These are phyloP conservation scores for Sinopyrophorus schimmeli DNA, from an alignment of 2,888 invertebrate genomes.

Conservation along the genomic window DNA sequence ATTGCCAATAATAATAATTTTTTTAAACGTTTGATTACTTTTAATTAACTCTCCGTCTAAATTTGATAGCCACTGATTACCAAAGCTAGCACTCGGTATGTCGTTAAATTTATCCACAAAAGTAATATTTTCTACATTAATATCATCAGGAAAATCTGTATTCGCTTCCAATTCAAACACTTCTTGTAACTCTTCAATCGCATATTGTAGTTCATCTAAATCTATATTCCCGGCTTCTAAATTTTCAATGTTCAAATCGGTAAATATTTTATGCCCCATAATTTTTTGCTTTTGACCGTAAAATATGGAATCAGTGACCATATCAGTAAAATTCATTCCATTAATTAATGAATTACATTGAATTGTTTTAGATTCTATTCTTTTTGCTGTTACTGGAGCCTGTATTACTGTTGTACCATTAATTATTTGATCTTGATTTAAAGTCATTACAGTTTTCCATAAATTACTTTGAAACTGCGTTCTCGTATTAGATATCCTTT, in stretches of 20 bases:
- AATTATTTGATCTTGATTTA: slow-evolving; percentile 34
- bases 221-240: slow-evolving; percentile 37
- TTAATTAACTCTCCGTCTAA: slow-evolving; percentile 47
- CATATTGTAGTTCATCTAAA: slow-evolving; percentile 27
- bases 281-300: slow-evolving; percentile 32
- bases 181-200: slow-evolving; percentile 27
- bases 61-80: slow-evolving; percentile 51
- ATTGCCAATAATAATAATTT: slow-evolving; percentile 47
- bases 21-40: slow-evolving; percentile 43
- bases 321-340: slow-evolving; percentile 41
- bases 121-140: slow-evolving; percentile 51
- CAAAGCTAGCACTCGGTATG: slow-evolving; percentile 52
- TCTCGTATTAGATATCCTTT: slow-evolving; percentile 22
- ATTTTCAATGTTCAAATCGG: slow-evolving; percentile 41
- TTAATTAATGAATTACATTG: slow-evolving; percentile 41
- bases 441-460: slow-evolving; percentile 40
- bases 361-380: slow-evolving; percentile 32
- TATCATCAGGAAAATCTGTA: slow-evolving; percentile 32
- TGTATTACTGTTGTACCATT: slow-evolving; percentile 37
- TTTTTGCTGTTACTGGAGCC: slow-evolving; percentile 31
- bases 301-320: slow-evolving; percentile 47
- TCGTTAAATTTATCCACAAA: slow-evolving; percentile 54
- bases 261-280: slow-evolving; percentile 44
- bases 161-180: slow-evolving; percentile 23
- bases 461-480: slow-evolving; percentile 37